Base-by-base conservation (phyloP, 2,888 invertebrate genomes). In the Saturnia japonica region DNA sequence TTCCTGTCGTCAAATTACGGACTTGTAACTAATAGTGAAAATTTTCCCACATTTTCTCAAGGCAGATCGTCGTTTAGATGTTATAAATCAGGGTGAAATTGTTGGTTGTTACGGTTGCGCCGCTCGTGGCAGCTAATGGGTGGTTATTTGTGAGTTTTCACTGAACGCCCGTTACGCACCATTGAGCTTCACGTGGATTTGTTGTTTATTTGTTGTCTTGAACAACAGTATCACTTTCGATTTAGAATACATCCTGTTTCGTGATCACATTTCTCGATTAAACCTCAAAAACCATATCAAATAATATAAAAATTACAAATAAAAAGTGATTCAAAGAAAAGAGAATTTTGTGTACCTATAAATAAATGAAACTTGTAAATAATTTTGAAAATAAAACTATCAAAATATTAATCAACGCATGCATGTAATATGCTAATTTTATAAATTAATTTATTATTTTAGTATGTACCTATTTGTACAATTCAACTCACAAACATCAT, bases 71-170 rank as follows among this genome's bases (percentile, higher is more conserved):
- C 78, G 81, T 78, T 77, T 80, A 83, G 91, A 93, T 94, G 88
- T 92, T 93, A 93, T 92, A 91, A 89, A 94, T 94, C 93, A 91
- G 91, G 87, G 86, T 85, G 88, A 92, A 91, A 93, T 93, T 92
- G 88, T 85, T 84, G 86, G 88, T 88, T 89, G 85, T 78, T 69
- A 76, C 74, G 79, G 80, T 74, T 72, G 83, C 82, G 81, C 80
- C 85, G 92, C 92, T 88, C 84, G 85, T 81, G 91, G 92, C 91
- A 73, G 78, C 81, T 94, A 93, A 94, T 94, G 82, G 87, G 79
- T 79, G 84, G 89, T 89, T 88, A 91, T 91, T 93, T 92, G 88
- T 88, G 80, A 88, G 90, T 90, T 93, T 94, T 93, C 94, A 91
- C 94, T 93, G 84, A 88, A 85, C 85, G 87, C 80, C 82, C 83